A percentile compares a stretch with the other conserved stretches of the same genome.
Conservation (phyloP, 1,140 invertebrate genomes). For the Stegodyphus dumicola region DNA sequence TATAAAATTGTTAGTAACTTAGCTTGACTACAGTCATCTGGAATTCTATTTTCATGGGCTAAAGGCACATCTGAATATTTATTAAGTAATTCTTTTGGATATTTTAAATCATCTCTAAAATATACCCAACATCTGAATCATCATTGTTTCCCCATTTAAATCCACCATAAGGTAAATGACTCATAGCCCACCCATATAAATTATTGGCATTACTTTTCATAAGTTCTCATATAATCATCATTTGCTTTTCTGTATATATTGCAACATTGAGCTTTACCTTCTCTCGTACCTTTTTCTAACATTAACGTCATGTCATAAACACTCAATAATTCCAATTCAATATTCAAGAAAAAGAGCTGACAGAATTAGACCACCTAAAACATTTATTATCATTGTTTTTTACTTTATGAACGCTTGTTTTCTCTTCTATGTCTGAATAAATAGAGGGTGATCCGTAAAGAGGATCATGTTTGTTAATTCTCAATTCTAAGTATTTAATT, state of each 20-base stretch:
- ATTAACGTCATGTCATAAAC: not conserved
- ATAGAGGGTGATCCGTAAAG: too few species aligned
- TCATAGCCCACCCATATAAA: slow-evolving; percentile 63
- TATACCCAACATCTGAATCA: slow-evolving; percentile 59
- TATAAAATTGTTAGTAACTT: slow-evolving; percentile 32
- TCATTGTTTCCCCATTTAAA: slow-evolving; percentile 62
- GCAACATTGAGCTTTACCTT: slow-evolving; percentile 59
- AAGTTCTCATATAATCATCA: slow-evolving; percentile 63
- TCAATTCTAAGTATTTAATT: too few species aligned
- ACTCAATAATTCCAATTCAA: not conserved
- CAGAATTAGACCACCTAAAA: too few species aligned
- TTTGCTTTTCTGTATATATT: slow-evolving; percentile 64
- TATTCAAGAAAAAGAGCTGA: too few species aligned
- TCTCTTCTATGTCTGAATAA: too few species aligned
- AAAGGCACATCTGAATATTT: slow-evolving; percentile 68
- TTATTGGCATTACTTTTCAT: slow-evolving; percentile 63
- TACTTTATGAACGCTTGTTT: too few species aligned
- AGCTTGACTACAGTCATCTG: slow-evolving; percentile 35
- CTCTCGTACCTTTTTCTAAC: slow-evolving; percentile 64
- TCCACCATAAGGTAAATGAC: slow-evolving; percentile 43
- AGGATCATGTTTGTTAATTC: too few species aligned
- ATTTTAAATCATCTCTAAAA: slow-evolving; percentile 62
- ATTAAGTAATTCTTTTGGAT: slow-evolving; percentile 57
- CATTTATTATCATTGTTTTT: too few species aligned
- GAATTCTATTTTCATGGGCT: slow-evolving; percentile 64